A percentile compares a stretch with the other conserved stretches of the same genome.
Conservation (phyloP, 1,140 invertebrate genomes). For the Coelopa frigida region DNA sequence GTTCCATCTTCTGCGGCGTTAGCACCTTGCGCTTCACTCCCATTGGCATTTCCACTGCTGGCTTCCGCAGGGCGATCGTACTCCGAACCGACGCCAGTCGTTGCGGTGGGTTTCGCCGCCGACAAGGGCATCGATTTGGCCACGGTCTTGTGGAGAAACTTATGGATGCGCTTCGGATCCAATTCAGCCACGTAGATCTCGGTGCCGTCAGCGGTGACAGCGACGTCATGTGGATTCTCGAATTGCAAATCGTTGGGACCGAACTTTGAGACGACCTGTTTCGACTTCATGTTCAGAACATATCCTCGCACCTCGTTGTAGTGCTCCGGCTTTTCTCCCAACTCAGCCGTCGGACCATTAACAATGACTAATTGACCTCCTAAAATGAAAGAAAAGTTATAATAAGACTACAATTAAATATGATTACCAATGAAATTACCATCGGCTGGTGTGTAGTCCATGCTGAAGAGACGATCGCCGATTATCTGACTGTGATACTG, state of each 20-base stretch:
- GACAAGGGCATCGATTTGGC: slow-evolving; percentile 29
- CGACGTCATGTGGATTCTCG: slow-evolving; percentile 67
- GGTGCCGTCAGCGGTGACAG: slow-evolving; percentile 57
- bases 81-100: slow-evolving; percentile 30
- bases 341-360: slow-evolving; percentile 45
- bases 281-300: slow-evolving; percentile 56
- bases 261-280: slow-evolving; percentile 55
- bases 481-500: slow-evolving; percentile 54
- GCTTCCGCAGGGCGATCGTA: neutral
- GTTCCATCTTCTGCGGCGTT: neutral
- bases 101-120: slow-evolving; percentile 45
- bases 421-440: slow-evolving; percentile 22
- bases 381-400: slow-evolving; percentile 7
- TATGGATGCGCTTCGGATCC: slow-evolving; percentile 55
- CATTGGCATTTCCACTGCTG: neutral
- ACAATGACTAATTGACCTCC: slow-evolving; percentile 49
- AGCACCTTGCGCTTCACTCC: neutral
- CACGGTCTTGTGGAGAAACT: slow-evolving; percentile 49
- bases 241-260: slow-evolving; percentile 53
- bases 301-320: slow-evolving; percentile 55
- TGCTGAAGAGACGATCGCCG: slow-evolving; percentile 60
- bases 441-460: slow-evolving; percentile 54
- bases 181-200: slow-evolving; percentile 67
- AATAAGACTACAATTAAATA: neutral
- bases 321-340: slow-evolving; percentile 24